Evolutionary conservation across 2,888 invertebrate genomes (phyloP).

Genomic region (Drosophila nr. perissopoda): DNA sequence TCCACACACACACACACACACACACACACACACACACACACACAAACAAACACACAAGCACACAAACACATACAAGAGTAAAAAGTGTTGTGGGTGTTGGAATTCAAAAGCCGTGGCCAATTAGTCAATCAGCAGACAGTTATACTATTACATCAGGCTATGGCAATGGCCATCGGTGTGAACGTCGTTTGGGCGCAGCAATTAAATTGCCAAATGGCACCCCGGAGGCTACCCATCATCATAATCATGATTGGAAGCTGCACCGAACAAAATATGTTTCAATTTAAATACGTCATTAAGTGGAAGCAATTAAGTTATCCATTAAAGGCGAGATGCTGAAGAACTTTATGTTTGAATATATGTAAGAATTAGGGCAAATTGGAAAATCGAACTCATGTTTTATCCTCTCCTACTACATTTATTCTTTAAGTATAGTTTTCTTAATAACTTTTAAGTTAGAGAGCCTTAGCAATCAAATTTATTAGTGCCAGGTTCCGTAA

Average conservation of each 20-base stretch:
- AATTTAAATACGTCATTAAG: neutral
- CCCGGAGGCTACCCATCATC: slow-evolving; percentile 37
- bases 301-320: neutral
- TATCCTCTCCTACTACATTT: neutral
- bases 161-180: slow-evolving; percentile 19
- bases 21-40: neutral
- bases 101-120: slow-evolving; percentile 46
- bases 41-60: neutral
- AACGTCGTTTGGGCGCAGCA: slow-evolving; percentile 29
- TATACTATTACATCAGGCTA: slow-evolving; percentile 39
- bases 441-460: neutral
- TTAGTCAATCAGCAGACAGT: slow-evolving; percentile 69
- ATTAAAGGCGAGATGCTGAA: neutral
- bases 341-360: too few relatives aligned
- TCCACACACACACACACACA: slow-evolving; percentile 3
- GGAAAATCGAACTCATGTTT: neutral
- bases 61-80: neutral
- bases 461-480: neutral
- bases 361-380: neutral
- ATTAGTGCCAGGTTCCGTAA: neutral
- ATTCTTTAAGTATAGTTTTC: neutral
- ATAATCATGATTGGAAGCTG: slow-evolving; percentile 23
- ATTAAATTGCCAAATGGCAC: slow-evolving; percentile 53
- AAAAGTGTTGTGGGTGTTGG: neutral
- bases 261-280: neutral